Evolutionary conservation across 1,140 invertebrate species (phyloP).

Genomic region (Diuraphis noxia): DNA sequence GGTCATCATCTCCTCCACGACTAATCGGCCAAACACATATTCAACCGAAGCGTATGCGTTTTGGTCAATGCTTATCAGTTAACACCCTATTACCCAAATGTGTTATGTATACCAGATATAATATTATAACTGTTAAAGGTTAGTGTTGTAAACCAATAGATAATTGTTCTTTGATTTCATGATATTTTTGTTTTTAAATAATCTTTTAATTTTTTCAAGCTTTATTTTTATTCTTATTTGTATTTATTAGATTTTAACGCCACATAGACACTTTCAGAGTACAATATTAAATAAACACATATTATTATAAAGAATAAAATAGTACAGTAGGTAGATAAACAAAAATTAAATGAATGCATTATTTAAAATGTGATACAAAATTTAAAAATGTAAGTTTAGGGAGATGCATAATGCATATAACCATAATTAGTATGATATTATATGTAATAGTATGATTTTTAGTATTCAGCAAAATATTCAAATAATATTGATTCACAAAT

Average conservation of each 20-base stretch:
- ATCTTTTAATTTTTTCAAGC: background rate
- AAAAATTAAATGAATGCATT: too few species aligned
- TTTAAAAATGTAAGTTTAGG: too few species aligned
- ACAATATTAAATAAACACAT: too few species aligned
- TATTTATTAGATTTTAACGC: too few species aligned
- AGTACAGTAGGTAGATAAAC: too few species aligned
- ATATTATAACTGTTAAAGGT: background rate
- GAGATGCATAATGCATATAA: too few species aligned
- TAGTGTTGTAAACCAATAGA: background rate
- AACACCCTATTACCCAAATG: background rate
- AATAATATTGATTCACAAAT: background rate
- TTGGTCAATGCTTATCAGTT: background rate
- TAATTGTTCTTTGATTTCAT: background rate
- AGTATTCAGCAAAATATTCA: background rate
- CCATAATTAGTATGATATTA: too few species aligned
- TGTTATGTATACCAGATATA: background rate
- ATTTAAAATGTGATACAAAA: too few species aligned
- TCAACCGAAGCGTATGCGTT: background rate
- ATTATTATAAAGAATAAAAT: too few species aligned
- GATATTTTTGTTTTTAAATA: background rate
- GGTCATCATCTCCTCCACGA: conserved; percentile 15
- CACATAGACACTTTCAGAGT: too few species aligned
- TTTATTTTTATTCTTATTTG: too few species aligned
- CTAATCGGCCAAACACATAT: conserved; percentile 12
- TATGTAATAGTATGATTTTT: too few species aligned